Percentiles rank a stretch among this genome's conserved stretches.
Conservation (phyloP, 2,113 vertebrate species). For the Smithornis capensis region DNA sequence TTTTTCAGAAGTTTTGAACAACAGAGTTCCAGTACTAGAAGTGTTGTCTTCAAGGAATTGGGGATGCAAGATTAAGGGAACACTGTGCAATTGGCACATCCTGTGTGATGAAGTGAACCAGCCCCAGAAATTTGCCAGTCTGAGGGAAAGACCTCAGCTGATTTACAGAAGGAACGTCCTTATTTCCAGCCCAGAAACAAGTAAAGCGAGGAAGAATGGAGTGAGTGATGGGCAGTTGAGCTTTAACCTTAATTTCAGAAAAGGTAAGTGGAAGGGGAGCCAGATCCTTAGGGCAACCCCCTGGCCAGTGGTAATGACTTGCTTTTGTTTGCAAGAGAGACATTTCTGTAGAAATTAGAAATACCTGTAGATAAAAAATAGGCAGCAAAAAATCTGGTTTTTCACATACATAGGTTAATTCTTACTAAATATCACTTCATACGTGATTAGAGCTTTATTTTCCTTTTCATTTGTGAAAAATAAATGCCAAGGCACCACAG, state of each 20-base stretch:
- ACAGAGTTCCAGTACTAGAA: neutral
- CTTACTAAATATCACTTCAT: fast-evolving
- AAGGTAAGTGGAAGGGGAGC: neutral
- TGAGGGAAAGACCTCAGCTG: neutral
- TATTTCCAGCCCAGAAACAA: neutral
- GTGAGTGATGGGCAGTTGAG: neutral
- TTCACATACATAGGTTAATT: neutral
- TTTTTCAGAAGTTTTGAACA: neutral
- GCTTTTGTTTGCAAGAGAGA: neutral
- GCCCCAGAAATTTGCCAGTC: neutral
- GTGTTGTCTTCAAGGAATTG: neutral
- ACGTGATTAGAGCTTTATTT: neutral
- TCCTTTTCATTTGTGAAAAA: neutral
- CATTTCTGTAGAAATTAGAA: neutral
- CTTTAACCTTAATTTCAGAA: neutral
- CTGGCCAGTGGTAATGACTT: neutral
- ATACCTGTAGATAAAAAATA: neutral
- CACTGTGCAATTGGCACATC: neutral
- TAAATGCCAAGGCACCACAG: neutral
- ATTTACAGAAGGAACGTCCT: neutral
- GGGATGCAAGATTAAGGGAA: neutral
- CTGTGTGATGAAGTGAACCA: neutral
- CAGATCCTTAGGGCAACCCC: neutral
- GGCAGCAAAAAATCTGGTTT: neutral
- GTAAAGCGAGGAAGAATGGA: neutral